Evolutionary conservation across 2,797 vertebrate species (phyloP), one percentile per base, ranked within the genome.

Genomic region (Gallirallus australis): DNA sequence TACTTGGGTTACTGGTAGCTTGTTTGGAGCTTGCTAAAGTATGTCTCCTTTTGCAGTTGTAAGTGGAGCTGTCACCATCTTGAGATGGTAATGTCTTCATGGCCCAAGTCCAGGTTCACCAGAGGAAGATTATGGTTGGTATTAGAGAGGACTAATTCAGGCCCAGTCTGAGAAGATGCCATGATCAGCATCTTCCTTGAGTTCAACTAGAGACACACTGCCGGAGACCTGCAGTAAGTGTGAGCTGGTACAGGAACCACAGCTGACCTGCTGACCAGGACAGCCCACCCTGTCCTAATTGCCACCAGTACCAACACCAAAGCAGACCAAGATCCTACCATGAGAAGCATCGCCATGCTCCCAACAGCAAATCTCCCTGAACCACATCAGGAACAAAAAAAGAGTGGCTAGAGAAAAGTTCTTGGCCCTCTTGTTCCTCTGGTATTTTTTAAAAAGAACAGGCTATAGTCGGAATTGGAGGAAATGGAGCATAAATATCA

Each of bases 401-500:
- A 40, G 5, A 71, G 30, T 50, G 27, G 24, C 59, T 57, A 91
- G 40, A 68, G 37, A 3, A 83, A 75, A 76, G 25, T 35, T 88
- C 21, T 75, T 72, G 61, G 61, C 25, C 47, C 15, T 82, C 60
- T 50, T 70, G 30, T 65, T 87, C 78, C 25, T 82, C 14, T 1
- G 69, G 13, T 35, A 9, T 73, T 81, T 86, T 63, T 79, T 8
- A 2, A 2, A 16, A 79, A 72, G 27, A 83, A 52, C n/a, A 57
- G 48, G 20, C 83, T 95, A 93, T 80, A 93, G 89, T 70, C 2
- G 0, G 82, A 94, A 37, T 24, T 23, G 20, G 37, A 96, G 79
- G 94, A 97, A 97, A 93, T 16, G 24, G 31, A 91, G 57, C 79
- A 91, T 69, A 89, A 96, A 96, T 92, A 93, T 82, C 53, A 93